A percentile compares a stretch with the other conserved stretches of the same genome.
Conservation (phyloP, 2,888 invertebrate genomes). For the Ctena decussata region DNA sequence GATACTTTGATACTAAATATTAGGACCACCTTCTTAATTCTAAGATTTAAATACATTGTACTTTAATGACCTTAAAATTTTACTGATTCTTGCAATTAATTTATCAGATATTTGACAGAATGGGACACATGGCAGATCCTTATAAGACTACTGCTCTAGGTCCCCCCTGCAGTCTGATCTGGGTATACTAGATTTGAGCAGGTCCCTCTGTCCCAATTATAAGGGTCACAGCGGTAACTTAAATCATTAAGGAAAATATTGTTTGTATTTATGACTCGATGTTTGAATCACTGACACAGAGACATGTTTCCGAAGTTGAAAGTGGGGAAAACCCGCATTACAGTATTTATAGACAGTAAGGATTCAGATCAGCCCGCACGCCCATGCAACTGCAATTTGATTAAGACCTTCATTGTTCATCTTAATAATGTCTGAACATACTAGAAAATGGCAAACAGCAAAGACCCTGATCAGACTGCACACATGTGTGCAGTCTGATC, state of each 20-base stretch:
- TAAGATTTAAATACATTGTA: no score
- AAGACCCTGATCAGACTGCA: no score
- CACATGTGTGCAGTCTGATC: no score
- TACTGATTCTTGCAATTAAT: not conserved
- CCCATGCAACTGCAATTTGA: not conserved
- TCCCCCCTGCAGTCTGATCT: not conserved
- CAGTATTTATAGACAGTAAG: no score
- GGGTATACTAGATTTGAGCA: not conserved
- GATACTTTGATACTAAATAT: no score
- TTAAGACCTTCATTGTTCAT: not conserved
- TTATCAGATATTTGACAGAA: not conserved
- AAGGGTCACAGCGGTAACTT: not conserved
- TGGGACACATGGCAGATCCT: not conserved
- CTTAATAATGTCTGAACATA: no score
- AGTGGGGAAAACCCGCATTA: no score
- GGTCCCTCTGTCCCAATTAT: not conserved
- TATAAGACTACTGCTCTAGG: not conserved
- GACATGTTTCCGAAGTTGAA: no score
- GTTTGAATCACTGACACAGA: not conserved
- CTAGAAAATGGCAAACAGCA: no score
- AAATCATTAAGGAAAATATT: not conserved
- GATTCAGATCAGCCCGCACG: no score
- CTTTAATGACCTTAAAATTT: not conserved
- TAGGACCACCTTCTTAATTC: no score
- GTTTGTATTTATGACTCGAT: not conserved